Evolutionary conservation across 2,888 invertebrate species (phyloP).

Genomic region (Schrankia costaestrigalis): DNA sequence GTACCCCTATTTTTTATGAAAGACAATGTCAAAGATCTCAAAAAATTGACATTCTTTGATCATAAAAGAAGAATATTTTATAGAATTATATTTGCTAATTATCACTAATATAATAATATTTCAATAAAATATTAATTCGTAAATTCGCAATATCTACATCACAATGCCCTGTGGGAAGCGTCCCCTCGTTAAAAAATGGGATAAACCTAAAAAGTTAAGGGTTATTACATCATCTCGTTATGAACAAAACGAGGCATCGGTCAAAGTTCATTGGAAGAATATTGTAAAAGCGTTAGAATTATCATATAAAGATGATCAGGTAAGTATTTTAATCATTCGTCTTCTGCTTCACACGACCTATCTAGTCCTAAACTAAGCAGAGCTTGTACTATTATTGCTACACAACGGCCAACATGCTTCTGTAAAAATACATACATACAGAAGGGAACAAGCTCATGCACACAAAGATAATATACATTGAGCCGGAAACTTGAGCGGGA

Average conservation of each 20-base stretch:
- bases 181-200: conserved; percentile 60
- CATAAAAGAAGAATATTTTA: too few relatives aligned
- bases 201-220: conserved; percentile 47
- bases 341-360: too few relatives aligned
- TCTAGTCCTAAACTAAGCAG: not conserved
- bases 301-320: conserved; percentile 70
- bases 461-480: too few relatives aligned
- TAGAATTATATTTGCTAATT: too few relatives aligned
- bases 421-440: too few relatives aligned
- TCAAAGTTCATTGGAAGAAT: conserved; percentile 68
- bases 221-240: conserved; percentile 60
- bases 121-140: too few relatives aligned
- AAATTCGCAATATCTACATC: not conserved
- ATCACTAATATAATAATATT: too few relatives aligned
- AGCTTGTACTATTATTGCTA: not conserved
- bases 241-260: conserved; percentile 64
- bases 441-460: too few relatives aligned
- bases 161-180: conserved; percentile 67
- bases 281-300: conserved; percentile 59
- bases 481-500: too few relatives aligned
- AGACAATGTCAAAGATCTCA: not conserved
- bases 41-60: too few relatives aligned
- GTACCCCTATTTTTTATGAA: too few relatives aligned
- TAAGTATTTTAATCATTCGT: conserved; percentile 24
- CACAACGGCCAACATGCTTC: too few relatives aligned